Evolutionary conservation across 2,113 vertebrate species (phyloP).

Genomic region (Arizona elegans): DNA sequence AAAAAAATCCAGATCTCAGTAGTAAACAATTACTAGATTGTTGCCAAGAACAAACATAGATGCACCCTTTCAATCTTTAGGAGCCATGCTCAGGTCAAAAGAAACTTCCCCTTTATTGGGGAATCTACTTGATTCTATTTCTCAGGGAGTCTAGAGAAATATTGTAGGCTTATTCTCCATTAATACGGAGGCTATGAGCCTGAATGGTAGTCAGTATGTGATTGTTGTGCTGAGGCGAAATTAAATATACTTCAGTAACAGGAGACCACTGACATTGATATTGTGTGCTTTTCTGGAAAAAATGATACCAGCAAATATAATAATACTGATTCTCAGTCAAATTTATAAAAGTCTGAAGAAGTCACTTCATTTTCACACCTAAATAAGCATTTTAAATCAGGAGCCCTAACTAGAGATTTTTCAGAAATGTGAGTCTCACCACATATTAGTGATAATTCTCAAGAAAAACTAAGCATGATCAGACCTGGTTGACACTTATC

Average conservation of each 20-base stretch:
- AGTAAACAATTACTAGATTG: neutral
- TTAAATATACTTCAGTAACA: neutral
- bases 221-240: neutral
- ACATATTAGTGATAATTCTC: neutral
- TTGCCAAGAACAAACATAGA: neutral
- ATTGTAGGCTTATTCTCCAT: neutral
- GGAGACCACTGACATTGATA: neutral
- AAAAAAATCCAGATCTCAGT: neutral
- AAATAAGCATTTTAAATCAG: neutral
- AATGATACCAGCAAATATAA: neutral
- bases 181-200: neutral
- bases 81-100: neutral
- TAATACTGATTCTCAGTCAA: neutral
- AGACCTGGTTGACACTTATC: neutral
- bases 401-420: neutral
- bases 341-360: neutral
- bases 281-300: neutral
- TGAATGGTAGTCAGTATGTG: neutral
- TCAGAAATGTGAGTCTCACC: neutral
- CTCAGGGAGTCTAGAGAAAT: too few relatives aligned
- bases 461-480: neutral
- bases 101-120: neutral
- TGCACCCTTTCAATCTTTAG: neutral
- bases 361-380: neutral
- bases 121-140: neutral